Conservation (phyloP, 2,888 invertebrate species). For the Athripsodes cinereus region DNA sequence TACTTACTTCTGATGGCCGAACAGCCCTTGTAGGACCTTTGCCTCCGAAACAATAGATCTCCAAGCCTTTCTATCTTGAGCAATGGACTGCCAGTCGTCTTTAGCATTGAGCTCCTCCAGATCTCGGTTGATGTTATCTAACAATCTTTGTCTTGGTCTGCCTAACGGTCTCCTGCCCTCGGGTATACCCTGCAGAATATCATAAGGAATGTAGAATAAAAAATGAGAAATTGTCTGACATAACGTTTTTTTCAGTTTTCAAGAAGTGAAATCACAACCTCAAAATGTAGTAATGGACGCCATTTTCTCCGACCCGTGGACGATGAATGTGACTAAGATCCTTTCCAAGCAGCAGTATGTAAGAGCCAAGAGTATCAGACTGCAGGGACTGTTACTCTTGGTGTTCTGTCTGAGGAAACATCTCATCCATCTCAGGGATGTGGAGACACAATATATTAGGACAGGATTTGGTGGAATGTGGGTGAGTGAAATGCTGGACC, state of each 20-base stretch:
- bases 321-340: constrained; percentile 62
- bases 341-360: constrained; percentile 66
- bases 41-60: too few species aligned
- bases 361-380: constrained; percentile 70
- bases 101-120: too few species aligned
- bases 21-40: too few species aligned
- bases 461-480: constrained; percentile 90
- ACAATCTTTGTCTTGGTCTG: too few species aligned
- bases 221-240: too few species aligned
- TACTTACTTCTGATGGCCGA: too few species aligned
- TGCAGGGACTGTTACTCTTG: constrained; percentile 78
- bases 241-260: constrained; percentile 64
- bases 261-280: constrained; percentile 86
- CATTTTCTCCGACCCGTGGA: constrained; percentile 83
- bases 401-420: constrained; percentile 75
- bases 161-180: too few species aligned
- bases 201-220: too few species aligned
- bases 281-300: constrained; percentile 77
- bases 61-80: too few species aligned
- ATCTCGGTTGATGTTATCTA: too few species aligned
- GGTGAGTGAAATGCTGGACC: constrained; percentile 57
- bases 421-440: constrained; percentile 72
- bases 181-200: too few species aligned
- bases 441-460: constrained; percentile 82
- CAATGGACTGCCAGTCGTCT: too few species aligned